Base-by-base conservation (phyloP, 2,888 invertebrate genomes). In the Chrysotoxum bicinctum region DNA sequence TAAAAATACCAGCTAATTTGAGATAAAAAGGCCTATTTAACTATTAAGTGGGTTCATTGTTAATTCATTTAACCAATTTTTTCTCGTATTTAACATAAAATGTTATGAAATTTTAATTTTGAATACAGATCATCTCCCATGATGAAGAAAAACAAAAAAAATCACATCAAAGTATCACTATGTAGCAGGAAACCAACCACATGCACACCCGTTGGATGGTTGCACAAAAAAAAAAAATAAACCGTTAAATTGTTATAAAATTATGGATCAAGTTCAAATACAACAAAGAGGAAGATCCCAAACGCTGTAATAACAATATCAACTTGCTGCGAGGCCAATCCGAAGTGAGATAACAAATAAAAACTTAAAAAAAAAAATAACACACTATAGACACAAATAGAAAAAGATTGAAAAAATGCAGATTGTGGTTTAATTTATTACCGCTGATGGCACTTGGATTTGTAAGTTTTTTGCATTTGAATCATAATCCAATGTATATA, bases 251-350 rank as follows among this genome's bases (percentile, higher is more conserved):
- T 66, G 66, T 66, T 66, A 83, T 62, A 62, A 78, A 79, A 75
- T 70, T 62, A 75, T 75, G 66, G 84, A 84, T 84, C 84, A 84
- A 84, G 84, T 84, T 84, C 84, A 84, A 79, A 64, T 66, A 70
- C 52, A 66, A 43, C 62, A 48, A 50, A 78, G 78, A 74, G 45
- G 68, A 58, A 66, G 66, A 66, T 66, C 45, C 48, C 32, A 32
- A 58, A 58, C 58, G 26, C 26, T 26, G 26, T 48, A 50, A 50
- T 50, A 45, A 43, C 43, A 48, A 30, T 48, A 19, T 37, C 76
- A 66, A 66, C 43, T 68, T 58, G 62, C 40, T 50, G 16, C 60
- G 66, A 82, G 50, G 66, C 73, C 60, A 73, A 76, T 82, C 14
- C 30, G 12, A 48, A 48, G 30, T 45, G 32, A 26, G 37, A 32